Evolutionary conservation across 2,113 vertebrate species (phyloP).

Genomic region (Tenrec ecaudatus): DNA sequence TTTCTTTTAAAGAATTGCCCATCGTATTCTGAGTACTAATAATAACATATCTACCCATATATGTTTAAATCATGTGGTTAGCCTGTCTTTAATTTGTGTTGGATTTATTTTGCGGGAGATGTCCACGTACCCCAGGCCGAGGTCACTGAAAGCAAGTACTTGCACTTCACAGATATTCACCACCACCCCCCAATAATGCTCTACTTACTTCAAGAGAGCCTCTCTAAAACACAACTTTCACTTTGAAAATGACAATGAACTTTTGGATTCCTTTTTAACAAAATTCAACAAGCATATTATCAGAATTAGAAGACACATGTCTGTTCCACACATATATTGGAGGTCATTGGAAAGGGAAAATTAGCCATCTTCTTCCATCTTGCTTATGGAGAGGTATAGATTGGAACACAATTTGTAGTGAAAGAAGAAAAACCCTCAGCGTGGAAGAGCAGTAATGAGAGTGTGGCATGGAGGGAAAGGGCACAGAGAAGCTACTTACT

Average conservation of each 20-base stretch:
- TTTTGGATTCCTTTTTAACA: neutral
- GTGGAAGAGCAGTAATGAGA: neutral
- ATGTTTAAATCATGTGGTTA: neutral
- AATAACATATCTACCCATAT: neutral
- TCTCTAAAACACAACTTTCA: neutral
- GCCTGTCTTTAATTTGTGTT: conserved; percentile 2
- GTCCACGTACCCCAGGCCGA: neutral
- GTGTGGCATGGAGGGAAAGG: neutral
- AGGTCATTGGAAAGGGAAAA: neutral
- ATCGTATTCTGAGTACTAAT: too few relatives aligned
- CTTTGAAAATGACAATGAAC: neutral
- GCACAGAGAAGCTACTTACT: neutral
- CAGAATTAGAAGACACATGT: neutral
- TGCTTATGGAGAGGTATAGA: neutral
- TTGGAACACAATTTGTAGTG: neutral
- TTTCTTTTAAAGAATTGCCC: too few relatives aligned
- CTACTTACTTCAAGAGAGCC: conserved; percentile 23
- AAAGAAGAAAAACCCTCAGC: neutral
- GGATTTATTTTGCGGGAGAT: conserved; percentile 12
- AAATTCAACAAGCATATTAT: neutral
- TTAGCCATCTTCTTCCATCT: neutral
- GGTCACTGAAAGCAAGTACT: conserved; percentile 43
- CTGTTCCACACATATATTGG: neutral
- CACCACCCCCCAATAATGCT: neutral
- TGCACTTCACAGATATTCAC: neutral